Evolutionary conservation across 2,797 vertebrate genomes (phyloP), one percentile per base, ranked within the genome.

Genomic region (Babyrousa celebensis): DNA sequence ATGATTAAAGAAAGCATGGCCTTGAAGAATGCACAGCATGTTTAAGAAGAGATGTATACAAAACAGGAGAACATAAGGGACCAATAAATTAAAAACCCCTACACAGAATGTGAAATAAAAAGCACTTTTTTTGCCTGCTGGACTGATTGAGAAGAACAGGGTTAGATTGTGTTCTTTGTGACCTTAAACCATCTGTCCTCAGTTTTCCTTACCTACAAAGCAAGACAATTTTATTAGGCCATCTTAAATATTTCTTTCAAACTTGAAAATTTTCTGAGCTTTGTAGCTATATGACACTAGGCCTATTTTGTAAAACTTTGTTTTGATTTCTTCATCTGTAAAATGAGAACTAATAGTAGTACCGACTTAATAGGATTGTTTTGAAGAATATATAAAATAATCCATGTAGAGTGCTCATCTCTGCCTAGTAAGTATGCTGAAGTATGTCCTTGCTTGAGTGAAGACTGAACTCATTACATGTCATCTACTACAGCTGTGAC

Each of bases 21-120:
- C n/a, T 98, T 21, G 67, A 89, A 89, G 62, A 94, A 78, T 67
- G 71, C 62, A 84, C 7, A 60, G 58, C 36, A 72, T 75, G 85
- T 62, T 95, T 87, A 72, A 75, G 32, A 90, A 93, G 32, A 9
- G n/a, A 52, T 89, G 25, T 29, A 16, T 32, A 71, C 67, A 85
- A 48, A 60, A 27, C 5, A 23, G 32, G 18, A 93, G 21, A 83
- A 70, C 12, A 86, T 48, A 88, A 43, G 23, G 82, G 32, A 18
- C 5, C 40, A 72, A 95, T 85, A 88, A 72, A 5, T 27, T 75
- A 63, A 84, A 95, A 89, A 72, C 11, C 12, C 6, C 16, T 75
- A 14, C 32, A 20, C 6, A 93, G 54, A 79, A 60, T 58, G 48
- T 88, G 43, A 94, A 91, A 70, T 62, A 36, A 62, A 68, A 74